Evolutionary conservation across 2,113 vertebrate genomes (phyloP).

Genomic region (Leiothrix lutea): DNA sequence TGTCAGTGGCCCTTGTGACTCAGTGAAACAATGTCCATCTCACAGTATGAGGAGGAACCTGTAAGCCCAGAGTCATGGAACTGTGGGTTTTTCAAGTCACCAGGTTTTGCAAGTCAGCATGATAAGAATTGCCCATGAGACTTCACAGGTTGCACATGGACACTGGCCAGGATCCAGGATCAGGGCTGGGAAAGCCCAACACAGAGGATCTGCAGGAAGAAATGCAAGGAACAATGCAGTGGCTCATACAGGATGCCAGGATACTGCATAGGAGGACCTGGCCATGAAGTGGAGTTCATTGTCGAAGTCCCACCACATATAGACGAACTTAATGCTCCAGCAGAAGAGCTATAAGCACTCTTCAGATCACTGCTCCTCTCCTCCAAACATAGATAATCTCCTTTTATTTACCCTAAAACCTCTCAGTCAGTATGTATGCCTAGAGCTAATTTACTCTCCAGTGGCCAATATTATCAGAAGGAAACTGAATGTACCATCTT

Average conservation of each 20-base stretch:
- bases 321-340: not conserved
- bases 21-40: not conserved
- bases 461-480: not conserved
- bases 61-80: not conserved
- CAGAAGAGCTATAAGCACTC: not conserved
- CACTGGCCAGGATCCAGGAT: not conserved
- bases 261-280: not conserved
- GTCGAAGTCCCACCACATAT: accelerated
- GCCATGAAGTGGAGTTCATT: not conserved
- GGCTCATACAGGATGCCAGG: not conserved
- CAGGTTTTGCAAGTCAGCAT: not conserved
- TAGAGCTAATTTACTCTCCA: not conserved
- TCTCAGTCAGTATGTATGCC: not conserved
- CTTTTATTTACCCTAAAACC: not conserved
- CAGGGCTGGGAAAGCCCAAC: not conserved
- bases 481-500: not conserved
- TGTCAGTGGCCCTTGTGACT: not conserved
- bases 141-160: not conserved
- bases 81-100: not conserved
- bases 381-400: not conserved
- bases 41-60: not conserved
- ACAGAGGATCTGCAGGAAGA: not conserved
- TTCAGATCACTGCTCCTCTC: not conserved
- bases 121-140: not conserved
- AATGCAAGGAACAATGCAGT: not conserved